phyloP scores from a whole-genome alignment of 2,113 vertebrate genomes.

The Xiphorhynchus elegans region DNA sequence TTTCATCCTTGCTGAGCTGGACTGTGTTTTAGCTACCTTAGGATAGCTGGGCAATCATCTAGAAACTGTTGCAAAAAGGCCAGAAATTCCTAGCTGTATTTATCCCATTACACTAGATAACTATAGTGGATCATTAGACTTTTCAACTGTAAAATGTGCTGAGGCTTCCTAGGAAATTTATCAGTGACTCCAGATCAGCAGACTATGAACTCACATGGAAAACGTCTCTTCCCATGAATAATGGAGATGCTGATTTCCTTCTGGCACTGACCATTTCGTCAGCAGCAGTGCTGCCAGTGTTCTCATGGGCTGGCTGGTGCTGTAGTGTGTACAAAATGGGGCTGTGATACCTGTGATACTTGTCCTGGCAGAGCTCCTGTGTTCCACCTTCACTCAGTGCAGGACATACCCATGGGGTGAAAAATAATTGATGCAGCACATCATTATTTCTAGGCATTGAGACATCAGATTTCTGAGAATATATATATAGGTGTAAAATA shows the following conservation, averaged over 20 bases:
- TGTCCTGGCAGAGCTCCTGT: neutral
- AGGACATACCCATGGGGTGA: neutral
- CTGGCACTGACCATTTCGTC: neutral
- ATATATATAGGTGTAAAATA: neutral
- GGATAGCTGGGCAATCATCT: neutral
- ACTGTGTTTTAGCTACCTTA: neutral
- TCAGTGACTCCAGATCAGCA: neutral
- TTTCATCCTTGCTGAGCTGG: neutral
- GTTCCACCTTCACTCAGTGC: neutral
- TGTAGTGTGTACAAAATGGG: accelerated
- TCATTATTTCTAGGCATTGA: neutral
- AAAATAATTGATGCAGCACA: neutral
- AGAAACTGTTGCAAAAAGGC: neutral
- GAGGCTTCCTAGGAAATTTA: neutral
- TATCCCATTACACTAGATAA: neutral
- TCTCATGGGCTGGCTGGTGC: neutral
- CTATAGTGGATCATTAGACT: neutral
- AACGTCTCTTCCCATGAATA: neutral
- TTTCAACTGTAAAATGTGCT: neutral
- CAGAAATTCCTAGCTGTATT: neutral
- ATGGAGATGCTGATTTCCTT: neutral
- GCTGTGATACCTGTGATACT: neutral
- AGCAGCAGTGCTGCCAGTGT: neutral
- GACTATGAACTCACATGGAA: neutral
- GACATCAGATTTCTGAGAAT: neutral